Base-by-base conservation (phyloP, 1,140 invertebrate genomes). In the silkworm (Bombyx mori) region DNA sequence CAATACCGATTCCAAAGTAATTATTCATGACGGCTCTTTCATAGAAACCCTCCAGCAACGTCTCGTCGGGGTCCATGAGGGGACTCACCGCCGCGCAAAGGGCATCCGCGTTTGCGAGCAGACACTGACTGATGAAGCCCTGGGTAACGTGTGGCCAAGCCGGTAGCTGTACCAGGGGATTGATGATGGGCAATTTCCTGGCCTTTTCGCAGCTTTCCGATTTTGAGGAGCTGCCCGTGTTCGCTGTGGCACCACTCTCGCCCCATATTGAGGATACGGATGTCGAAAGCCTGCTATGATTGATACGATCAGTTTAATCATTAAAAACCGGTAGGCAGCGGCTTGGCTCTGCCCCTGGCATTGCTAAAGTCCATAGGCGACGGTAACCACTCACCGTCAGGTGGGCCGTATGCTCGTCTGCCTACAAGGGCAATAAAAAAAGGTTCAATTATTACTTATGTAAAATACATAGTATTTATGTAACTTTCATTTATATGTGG, bases 11-110 rank as follows among this genome's bases (percentile, higher is more conserved):
- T 1, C 98, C 98, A 87, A 99, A 99, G 83, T 99, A 99, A 82
- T 99, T 99, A 79, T 99, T 99, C 98, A 99, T 99, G 1, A 99
- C 97, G 65, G 96, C 97, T 64, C 94, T 93, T 86, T 99, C 98
- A 67, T 94, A 94, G 82, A 97, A 98, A 4, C 96, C 96, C 88
- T 97, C 95, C 88, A 96, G 82, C 8, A 96, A 89, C 7, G 96
- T 95, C 75, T 98, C 95, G 82, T 97, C 95, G 0, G 94, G 93
- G 84, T 98, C 96, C 92, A 98, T 96, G 9, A 98, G 86, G 4
- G 97, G 97, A 63, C 96, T 97, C 9, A 96, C 96, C 6, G 97
- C 95, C 44, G 97, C 97, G 88, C 97, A 98, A 0, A 99, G 88
- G 8, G 97, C 96, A 85, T 98, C 97, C n/a, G 97, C 97, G 88